These are phyloP conservation scores for Parapristionchus giblindavisi DNA, from an alignment of 2,888 invertebrate genomes.

Conservation along the genomic window DNA sequence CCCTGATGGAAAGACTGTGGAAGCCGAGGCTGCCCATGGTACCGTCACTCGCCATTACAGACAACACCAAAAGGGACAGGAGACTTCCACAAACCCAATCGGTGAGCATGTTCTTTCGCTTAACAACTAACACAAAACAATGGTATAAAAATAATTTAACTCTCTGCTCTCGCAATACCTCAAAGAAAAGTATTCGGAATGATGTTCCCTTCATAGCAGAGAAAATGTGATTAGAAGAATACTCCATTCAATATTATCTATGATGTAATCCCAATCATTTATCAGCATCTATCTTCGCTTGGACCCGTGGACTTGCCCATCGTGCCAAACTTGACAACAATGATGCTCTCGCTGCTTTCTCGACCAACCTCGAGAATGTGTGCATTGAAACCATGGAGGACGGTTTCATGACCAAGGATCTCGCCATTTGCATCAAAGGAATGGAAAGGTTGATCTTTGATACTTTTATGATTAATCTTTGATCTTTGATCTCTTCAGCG, in stretches of 20 bases:
- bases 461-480: not conserved
- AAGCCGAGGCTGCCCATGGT: constrained; percentile 76
- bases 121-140: not conserved
- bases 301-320: constrained; percentile 92
- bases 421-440: constrained; percentile 96
- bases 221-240: not conserved
- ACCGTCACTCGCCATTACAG: constrained; percentile 77
- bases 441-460: constrained; percentile 72
- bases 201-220: no score
- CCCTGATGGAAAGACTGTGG: constrained; percentile 75
- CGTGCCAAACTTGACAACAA: constrained; percentile 93
- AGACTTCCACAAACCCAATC: constrained; percentile 98
- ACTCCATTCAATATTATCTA: constrained; percentile 24
- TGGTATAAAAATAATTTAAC: no score
- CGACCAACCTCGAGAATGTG: constrained; percentile 80
- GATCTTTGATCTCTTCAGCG: constrained; percentile 70
- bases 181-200: no score
- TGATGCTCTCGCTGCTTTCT: constrained; percentile 76
- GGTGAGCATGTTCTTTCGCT: constrained; percentile 72
- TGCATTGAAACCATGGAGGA: constrained; percentile 93
- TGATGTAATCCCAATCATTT: constrained; percentile 22
- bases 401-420: constrained; percentile 96
- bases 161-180: not conserved
- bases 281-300: constrained; percentile 92
- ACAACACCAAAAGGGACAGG: constrained; percentile 80